Conservation (phyloP, 1,140 invertebrate genomes). For the Tribolium castaneum region DNA sequence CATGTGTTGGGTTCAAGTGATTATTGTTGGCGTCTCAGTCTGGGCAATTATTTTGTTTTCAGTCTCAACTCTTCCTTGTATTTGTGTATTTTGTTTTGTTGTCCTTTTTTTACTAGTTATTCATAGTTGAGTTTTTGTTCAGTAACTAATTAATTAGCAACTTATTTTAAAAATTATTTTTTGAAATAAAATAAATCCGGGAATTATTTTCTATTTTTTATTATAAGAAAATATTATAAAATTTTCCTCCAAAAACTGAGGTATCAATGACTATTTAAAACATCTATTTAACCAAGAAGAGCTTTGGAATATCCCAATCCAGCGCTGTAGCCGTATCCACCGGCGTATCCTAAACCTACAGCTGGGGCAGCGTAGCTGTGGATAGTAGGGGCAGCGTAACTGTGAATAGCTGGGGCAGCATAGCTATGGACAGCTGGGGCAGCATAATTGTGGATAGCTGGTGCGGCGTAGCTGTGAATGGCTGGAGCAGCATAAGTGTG, state of each 20-base stretch:
- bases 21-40: too few relatives aligned
- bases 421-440: constrained; percentile 52
- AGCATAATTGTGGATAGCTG: constrained; percentile 48
- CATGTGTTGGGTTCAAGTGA: too few relatives aligned
- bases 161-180: too few relatives aligned
- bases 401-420: too few relatives aligned
- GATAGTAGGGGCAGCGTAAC: constrained; percentile 59
- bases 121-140: too few relatives aligned
- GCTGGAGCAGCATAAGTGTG: constrained; percentile 54
- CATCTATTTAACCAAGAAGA: constrained; percentile 9
- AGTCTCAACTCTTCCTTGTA: too few relatives aligned
- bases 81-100: too few relatives aligned
- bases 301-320: constrained; percentile 36
- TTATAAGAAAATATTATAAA: neutral
- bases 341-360: constrained; percentile 52
- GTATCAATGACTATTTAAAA: neutral
- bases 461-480: too few relatives aligned
- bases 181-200: neutral
- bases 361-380: neutral
- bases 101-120: too few relatives aligned
- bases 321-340: constrained; percentile 13
- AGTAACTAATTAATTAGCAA: too few relatives aligned
- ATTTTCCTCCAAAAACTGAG: neutral
- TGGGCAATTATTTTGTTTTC: too few relatives aligned
- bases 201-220: neutral